phyloP scores from a whole-genome alignment of 2,888 invertebrate genomes.

The Megaustenia siamemsis region DNA sequence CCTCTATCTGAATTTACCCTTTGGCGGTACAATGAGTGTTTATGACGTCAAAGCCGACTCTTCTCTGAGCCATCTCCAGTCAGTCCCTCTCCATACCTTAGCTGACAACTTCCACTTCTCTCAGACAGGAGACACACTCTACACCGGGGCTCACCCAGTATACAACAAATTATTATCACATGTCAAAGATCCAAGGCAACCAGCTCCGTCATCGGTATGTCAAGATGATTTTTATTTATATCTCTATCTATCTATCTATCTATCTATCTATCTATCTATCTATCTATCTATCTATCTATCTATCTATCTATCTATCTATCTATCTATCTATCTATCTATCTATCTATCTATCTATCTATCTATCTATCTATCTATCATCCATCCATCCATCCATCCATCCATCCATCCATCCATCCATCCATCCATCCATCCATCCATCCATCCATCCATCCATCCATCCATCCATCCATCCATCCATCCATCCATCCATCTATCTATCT shows the following conservation, averaged over 20 bases:
- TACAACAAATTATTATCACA: neutral
- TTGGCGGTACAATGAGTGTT: neutral
- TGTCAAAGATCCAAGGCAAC: neutral
- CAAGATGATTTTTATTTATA: neutral
- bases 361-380: neutral
- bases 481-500: neutral
- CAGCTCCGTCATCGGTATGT: neutral
- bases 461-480: neutral
- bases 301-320: conserved; percentile 36
- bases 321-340: neutral
- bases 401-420: neutral
- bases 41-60: neutral
- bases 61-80: neutral
- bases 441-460: neutral
- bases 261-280: conserved; percentile 36
- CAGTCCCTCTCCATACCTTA: neutral
- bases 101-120: neutral
- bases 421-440: conserved; percentile 9
- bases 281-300: neutral
- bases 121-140: neutral
- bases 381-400: neutral
- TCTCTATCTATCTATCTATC: neutral
- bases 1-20: neutral
- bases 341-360: neutral
- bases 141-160: neutral